Evolutionary conservation across 2,888 invertebrate species (phyloP).

Genomic region (Lymantria dispar): DNA sequence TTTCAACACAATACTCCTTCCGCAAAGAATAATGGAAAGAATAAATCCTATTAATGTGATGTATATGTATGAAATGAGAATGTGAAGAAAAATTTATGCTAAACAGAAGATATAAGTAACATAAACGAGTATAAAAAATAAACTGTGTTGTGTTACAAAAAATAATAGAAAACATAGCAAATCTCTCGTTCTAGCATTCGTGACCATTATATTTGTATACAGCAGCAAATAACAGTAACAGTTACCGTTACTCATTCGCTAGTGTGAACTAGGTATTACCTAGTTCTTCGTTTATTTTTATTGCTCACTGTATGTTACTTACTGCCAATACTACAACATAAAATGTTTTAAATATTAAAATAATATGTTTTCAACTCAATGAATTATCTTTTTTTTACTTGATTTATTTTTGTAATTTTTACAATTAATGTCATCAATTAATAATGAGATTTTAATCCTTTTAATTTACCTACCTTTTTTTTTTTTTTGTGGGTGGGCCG

Average conservation of each 20-base stretch:
- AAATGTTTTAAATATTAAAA: slow-evolving; percentile 20
- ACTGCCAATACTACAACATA: slow-evolving; percentile 17
- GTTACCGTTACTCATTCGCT: slow-evolving; percentile 32
- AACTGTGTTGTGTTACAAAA: slow-evolving; percentile 17
- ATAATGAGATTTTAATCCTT: no score
- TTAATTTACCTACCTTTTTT: no score
- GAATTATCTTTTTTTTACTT: slow-evolving; percentile 25
- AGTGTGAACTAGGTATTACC: slow-evolving; percentile 38
- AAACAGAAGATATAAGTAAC: no score
- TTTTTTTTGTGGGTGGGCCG: no score
- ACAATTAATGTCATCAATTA: no score
- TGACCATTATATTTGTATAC: slow-evolving; percentile 36
- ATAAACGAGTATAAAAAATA: slow-evolving; percentile 19
- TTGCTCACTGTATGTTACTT: slow-evolving; percentile 12
- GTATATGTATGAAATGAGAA: no score
- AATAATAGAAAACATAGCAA: slow-evolving; percentile 34
- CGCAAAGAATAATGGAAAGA: no score
- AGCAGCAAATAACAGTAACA: slow-evolving; percentile 30
- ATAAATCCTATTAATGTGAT: no score
- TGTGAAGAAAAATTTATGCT: no score
- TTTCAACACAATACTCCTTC: no score
- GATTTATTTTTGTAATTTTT: no score
- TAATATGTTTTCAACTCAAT: slow-evolving; percentile 23
- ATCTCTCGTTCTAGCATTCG: slow-evolving; percentile 28
- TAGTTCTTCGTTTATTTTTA: slow-evolving; percentile 32